Evolutionary conservation across 2,888 invertebrate genomes (phyloP), one percentile per base, ranked within the genome.

Genomic region (Lepidochrysops patricia): DNA sequence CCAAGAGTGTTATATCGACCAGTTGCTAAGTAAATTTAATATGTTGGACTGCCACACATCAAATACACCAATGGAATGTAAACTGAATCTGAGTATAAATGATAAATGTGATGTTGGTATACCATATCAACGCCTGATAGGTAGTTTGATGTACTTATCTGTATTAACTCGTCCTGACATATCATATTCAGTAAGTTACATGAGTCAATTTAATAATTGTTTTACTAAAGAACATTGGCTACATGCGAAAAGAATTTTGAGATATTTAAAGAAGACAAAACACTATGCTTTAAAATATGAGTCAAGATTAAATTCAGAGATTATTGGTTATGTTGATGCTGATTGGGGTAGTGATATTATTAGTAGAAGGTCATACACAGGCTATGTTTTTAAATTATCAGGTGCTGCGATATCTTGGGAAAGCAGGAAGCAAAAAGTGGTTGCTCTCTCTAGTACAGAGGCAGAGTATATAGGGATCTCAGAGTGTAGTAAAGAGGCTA

Each of bases 81-180:
- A 29, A 19, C 12, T 32, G 7, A 5, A 29, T 6, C 15, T 32
- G 2, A 34, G 7, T 12, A 19, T 32, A 56, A 32, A 19, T 19
- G 27, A 32, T 13, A 32, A 5, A 4, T 27, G 15, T 7, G 13
- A n/a, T 12, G 26, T 27, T 32, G 9, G 7, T 15, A 49, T 23
- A 19, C 29, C 15, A 49, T 62, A 60, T 59, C 56, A 57, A 54
- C 43, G 57, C 19, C 37, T 64, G 7, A 48, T 66, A 34, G 63
- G 64, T 5, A 57, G 58, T n/a, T 43, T 65, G 7, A 67, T 67
- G 66, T 68, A 66, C 57, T 60, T 68, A 19, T 56, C 63, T 29
- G 62, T 65, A 7, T 49, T 58, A 13, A 63, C 68, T 4, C 52
- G 66, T 34, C 66, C 64, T 25, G 64, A 68, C 15, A 68, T 66